phyloP scores from a whole-genome alignment of 2,113 vertebrate species.

The Calcarius ornatus region DNA sequence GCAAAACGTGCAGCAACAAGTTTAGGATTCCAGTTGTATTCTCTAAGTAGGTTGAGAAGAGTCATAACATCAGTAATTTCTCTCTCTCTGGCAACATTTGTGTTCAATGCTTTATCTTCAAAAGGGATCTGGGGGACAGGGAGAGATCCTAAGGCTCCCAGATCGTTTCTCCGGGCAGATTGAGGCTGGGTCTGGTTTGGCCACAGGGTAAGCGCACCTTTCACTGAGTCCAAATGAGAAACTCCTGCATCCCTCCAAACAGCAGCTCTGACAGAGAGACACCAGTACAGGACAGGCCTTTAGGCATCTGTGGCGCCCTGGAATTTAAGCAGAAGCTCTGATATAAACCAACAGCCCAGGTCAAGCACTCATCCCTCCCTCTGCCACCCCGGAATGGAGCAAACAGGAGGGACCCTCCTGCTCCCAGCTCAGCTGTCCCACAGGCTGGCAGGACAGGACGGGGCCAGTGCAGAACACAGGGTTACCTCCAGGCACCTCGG shows the following conservation, averaged over 20 bases:
- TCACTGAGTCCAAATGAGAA: not conserved
- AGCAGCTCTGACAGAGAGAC: not conserved
- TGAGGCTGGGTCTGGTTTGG: not conserved
- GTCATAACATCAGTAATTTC: not conserved
- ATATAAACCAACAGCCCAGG: not conserved
- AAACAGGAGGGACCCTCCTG: not conserved
- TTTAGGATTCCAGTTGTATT: not conserved
- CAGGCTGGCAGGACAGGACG: not conserved
- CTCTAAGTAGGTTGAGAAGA: not conserved
- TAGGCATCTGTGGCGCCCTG: not conserved
- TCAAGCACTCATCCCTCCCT: not conserved
- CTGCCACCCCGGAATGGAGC: not conserved
- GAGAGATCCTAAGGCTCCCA: not conserved
- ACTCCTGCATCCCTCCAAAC: accelerated
- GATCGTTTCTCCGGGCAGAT: not conserved
- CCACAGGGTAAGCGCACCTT: not conserved
- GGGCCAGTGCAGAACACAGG: not conserved
- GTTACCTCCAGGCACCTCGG: not conserved
- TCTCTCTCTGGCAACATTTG: not conserved
- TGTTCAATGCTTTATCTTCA: not conserved
- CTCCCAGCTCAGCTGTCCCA: accelerated
- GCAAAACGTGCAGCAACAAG: not conserved
- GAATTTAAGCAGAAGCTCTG: not conserved
- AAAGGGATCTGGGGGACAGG: not conserved
- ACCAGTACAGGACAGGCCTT: not conserved